Evolutionary conservation across 1,140 invertebrate genomes (phyloP), one percentile per base, ranked within the genome.

Genomic region (Rhagoletis pomonella): DNA sequence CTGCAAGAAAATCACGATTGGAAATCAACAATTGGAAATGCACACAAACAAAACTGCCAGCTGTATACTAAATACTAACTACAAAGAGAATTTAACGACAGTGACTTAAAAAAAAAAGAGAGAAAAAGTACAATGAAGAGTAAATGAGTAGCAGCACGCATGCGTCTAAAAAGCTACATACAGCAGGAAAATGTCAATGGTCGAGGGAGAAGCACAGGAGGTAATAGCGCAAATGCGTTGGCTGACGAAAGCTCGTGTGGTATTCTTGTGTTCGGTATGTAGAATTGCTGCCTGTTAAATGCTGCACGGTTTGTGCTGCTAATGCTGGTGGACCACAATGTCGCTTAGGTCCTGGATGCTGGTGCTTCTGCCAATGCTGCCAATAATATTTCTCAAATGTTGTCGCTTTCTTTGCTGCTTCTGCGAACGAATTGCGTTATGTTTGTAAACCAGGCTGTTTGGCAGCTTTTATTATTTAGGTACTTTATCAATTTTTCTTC

Each of bases 21-120:
- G 47, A 81, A 81, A 81, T 81, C 73, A 81, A 81, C 73, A 81
- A 81, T 55, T 81, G 47, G 73, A 81, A 81, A 14, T n/a, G 17
- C 19, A 55, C 73, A 81, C 0, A 81, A 19, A 81, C 73, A 81
- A 50, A 17, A 14, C 17, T 62, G 17, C 10, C 2, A 10, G 5
- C 2, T 5, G 50, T 55, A 5, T 55, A 10, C 50, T 10, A 55
- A 7, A 5, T 55, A 10, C 3, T 10, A 55, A 7, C 50, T 55
- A 55, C 5, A 55, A 55, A 55, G 50, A 55, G 50, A 55, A 55
- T 55, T 7, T 29, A 29, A 73, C 44, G n/a, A 50, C 9, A 50
- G 3, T 4, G 4, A 81, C 2, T n/a, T 17, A n/a, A 19, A 17
- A 10, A 29, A 10, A 1, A n/a, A 55, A 81, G 73, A 81, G 50